These are phyloP conservation scores for Pseudoatta argentina DNA, from an alignment of 1,140 invertebrate genomes.

Conservation along the genomic window DNA sequence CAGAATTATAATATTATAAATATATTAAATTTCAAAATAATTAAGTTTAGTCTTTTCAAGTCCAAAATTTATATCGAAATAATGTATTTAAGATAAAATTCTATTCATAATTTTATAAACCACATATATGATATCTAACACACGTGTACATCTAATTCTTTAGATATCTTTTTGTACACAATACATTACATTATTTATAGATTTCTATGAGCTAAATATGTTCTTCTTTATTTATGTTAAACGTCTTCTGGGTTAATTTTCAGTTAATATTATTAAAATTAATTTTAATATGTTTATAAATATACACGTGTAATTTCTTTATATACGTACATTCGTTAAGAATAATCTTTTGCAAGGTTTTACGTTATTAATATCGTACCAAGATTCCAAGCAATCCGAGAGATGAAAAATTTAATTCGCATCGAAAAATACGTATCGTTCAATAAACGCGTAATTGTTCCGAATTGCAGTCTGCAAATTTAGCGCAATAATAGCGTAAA, in stretches of 20 bases:
- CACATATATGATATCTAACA: not conserved
- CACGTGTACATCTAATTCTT: not conserved
- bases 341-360: not conserved
- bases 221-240: too few relatives aligned
- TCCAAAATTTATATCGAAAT: not conserved
- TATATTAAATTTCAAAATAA: slow-evolving; percentile 2
- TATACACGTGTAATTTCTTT: not conserved
- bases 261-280: not conserved
- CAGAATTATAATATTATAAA: not conserved
- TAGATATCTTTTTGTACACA: not conserved
- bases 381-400: slow-evolving; percentile 5
- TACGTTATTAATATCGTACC: not conserved
- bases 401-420: slow-evolving; percentile 16
- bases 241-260: too few relatives aligned
- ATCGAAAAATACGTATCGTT: not conserved
- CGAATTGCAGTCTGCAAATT: slow-evolving; percentile 38
- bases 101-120: not conserved
- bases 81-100: not conserved
- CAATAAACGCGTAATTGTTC: slow-evolving; percentile 2
- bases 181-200: not conserved
- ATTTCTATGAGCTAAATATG: too few relatives aligned
- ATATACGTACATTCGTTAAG: not conserved
- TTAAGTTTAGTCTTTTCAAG: not conserved
- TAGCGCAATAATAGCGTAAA: not conserved
- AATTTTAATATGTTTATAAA: not conserved